Percentiles rank a stretch among this genome's conserved stretches.
phyloP scores from a whole-genome alignment of 2,888 invertebrate species.

The Aphidius colemani region DNA sequence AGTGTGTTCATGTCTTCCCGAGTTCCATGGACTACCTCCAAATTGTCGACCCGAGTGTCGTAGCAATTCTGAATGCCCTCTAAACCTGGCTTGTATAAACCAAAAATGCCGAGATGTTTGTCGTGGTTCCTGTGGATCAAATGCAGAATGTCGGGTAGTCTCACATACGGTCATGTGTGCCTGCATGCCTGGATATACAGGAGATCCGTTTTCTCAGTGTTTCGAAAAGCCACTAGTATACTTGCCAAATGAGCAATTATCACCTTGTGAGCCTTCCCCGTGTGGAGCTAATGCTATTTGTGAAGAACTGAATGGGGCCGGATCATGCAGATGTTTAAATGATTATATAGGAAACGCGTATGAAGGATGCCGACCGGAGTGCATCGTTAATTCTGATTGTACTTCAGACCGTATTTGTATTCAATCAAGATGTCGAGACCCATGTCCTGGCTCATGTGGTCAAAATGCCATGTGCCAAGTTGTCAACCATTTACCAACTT shows the following conservation, averaged over 20 bases:
- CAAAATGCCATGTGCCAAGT: constrained; percentile 70
- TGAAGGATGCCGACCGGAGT: constrained; percentile 72
- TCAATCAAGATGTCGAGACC: constrained; percentile 70
- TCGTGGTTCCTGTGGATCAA: constrained; percentile 75
- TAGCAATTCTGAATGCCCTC: constrained; percentile 75
- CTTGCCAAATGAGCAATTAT: constrained; percentile 30
- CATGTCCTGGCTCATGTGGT: constrained; percentile 78
- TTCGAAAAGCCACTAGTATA: constrained; percentile 39
- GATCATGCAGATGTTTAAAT: constrained; percentile 64
- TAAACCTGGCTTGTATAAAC: constrained; percentile 74
- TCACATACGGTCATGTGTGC: constrained; percentile 78
- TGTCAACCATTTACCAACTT: constrained; percentile 69
- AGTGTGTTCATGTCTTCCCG: constrained; percentile 71
- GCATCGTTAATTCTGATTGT: constrained; percentile 70
- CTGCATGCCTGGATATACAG: constrained; percentile 64
- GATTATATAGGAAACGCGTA: constrained; percentile 70
- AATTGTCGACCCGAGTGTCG: constrained; percentile 79
- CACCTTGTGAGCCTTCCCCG: constrained; percentile 77
- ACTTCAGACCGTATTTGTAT: constrained; percentile 71
- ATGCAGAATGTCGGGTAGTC: constrained; percentile 75
- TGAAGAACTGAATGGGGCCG: constrained; percentile 64
- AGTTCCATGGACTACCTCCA: constrained; percentile 75
- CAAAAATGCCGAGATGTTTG: constrained; percentile 81
- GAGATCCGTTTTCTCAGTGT: constrained; percentile 65
- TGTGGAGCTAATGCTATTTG: constrained; percentile 85